These are phyloP conservation scores for Luperina nickerlii DNA, from an alignment of 2,888 invertebrate species.

Conservation along the genomic window DNA sequence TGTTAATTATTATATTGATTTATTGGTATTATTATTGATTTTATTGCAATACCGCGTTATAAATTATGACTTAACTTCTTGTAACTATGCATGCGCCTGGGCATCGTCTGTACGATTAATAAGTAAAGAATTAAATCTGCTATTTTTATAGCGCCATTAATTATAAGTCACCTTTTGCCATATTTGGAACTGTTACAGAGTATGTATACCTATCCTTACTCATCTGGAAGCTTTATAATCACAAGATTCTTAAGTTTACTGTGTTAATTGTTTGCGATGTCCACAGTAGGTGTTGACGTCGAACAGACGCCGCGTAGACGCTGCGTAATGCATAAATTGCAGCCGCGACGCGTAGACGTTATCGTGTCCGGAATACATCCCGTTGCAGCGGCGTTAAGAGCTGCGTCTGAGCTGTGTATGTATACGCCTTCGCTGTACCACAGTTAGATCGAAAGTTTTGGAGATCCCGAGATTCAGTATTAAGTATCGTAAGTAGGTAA, in stretches of 20 bases:
- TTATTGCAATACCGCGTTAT: background rate
- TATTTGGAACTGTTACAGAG: slow-evolving; percentile 26
- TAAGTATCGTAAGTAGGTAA: background rate
- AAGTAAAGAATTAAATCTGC: slow-evolving; percentile 20
- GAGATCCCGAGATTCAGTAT: background rate
- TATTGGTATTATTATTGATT: slow-evolving; percentile 13
- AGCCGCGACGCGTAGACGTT: background rate
- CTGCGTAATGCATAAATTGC: background rate
- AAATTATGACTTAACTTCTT: background rate
- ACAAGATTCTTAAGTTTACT: slow-evolving; percentile 6
- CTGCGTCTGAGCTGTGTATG: background rate
- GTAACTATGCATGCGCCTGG: background rate
- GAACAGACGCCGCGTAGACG: background rate
- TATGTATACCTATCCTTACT: slow-evolving; percentile 1
- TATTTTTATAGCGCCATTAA: slow-evolving; percentile 26
- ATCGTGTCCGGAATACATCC: background rate
- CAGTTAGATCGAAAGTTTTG: background rate
- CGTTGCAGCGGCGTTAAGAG: background rate
- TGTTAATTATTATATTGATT: background rate
- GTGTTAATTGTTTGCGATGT: background rate
- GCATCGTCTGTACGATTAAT: background rate
- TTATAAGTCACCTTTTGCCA: slow-evolving; percentile 8
- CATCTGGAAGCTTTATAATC: background rate
- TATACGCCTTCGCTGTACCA: background rate
- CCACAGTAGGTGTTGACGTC: background rate